Evolutionary conservation across 2,888 invertebrate species (phyloP).

Genomic region (Thymelicus acteon): DNA sequence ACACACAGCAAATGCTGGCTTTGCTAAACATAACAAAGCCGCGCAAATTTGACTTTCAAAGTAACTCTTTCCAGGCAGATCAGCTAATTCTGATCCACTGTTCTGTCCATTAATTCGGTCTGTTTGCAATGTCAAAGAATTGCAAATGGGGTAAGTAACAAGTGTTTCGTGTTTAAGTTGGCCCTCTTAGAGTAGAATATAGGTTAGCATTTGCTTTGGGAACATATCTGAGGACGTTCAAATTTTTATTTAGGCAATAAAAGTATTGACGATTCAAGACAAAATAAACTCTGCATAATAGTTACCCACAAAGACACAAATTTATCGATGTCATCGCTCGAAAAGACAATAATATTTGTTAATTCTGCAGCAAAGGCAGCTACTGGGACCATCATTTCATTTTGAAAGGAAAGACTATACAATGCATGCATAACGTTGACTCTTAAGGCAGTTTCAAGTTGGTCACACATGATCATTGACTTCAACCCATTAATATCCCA

Average conservation of each 20-base stretch:
- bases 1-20: background rate
- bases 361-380: no score
- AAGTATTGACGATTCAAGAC: no score
- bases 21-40: background rate
- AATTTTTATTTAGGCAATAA: background rate
- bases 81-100: constrained; percentile 5
- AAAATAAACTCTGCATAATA: no score
- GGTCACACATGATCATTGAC: no score
- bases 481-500: no score
- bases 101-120: background rate
- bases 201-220: constrained; percentile 4
- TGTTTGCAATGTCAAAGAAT: constrained; percentile 18
- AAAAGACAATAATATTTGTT: no score
- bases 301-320: no score
- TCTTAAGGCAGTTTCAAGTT: no score
- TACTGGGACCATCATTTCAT: no score
- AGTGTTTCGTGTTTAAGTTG: constrained; percentile 3
- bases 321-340: no score
- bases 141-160: constrained; percentile 6
- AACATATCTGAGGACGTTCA: background rate
- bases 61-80: background rate
- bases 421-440: no score
- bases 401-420: no score
- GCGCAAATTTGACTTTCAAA: constrained; percentile 5
- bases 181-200: background rate